Conservation (phyloP, 2,797 vertebrate genomes). For the Enteromius anoplus region DNA sequence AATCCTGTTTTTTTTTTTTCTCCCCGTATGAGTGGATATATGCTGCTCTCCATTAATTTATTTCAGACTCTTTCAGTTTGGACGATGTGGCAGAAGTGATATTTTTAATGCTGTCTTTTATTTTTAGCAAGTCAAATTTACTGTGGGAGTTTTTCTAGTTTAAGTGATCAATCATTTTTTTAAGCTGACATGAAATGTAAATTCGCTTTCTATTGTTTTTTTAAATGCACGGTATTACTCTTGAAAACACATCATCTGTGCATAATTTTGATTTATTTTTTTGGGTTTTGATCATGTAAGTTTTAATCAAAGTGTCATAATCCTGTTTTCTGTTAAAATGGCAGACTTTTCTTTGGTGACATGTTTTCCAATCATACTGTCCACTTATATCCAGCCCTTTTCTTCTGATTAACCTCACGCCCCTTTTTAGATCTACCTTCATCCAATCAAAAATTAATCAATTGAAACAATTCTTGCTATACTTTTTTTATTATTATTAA, state of each 20-base stretch:
- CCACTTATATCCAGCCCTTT: not conserved
- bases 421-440: not conserved
- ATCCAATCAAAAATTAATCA: not conserved
- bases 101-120: not conserved
- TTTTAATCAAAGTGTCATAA: not conserved
- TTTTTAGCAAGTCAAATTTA: not conserved
- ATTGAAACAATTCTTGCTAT: not conserved
- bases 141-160: too few relatives aligned
- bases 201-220: not conserved
- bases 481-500: too few relatives aligned
- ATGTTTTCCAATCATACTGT: not conserved
- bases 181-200: not conserved
- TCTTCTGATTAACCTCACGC: not conserved
- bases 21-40: not conserved
- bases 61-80: not conserved
- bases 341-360: not conserved
- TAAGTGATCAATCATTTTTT: not conserved
- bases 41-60: not conserved
- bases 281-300: not conserved
- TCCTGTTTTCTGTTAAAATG: not conserved
- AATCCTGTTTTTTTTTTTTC: not conserved
- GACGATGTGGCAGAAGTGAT: not conserved
- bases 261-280: not conserved
- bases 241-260: not conserved
- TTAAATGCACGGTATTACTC: not conserved